Conservation (phyloP, 2,113 vertebrate genomes). For the Sminthopsis crassicaudata region DNA sequence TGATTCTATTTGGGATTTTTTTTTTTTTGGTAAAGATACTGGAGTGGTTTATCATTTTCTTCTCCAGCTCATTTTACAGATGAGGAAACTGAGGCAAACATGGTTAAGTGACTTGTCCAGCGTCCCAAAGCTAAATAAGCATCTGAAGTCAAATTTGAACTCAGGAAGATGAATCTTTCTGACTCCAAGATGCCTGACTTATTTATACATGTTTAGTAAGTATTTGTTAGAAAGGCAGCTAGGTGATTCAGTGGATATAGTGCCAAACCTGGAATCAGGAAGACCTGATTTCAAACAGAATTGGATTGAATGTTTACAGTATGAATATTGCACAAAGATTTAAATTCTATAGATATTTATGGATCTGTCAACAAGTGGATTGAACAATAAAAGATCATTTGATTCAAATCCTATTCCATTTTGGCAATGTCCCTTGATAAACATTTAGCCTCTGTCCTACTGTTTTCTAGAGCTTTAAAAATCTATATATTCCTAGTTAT, state of each 20-base stretch:
- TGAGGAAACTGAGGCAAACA: neutral
- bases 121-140: neutral
- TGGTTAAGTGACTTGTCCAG: neutral
- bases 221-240: neutral
- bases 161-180: neutral
- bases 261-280: neutral
- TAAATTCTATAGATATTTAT: neutral
- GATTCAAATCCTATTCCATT: neutral
- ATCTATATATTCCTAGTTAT: neutral
- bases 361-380: neutral
- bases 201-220: neutral
- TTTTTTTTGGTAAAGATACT: neutral
- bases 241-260: neutral
- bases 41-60: neutral
- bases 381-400: neutral
- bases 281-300: neutral
- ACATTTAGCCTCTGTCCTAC: neutral
- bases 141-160: neutral
- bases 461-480: conserved; percentile 10
- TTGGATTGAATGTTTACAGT: neutral
- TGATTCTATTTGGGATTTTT: neutral
- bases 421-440: neutral
- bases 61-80: neutral
- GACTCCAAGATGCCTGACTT: neutral
- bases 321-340: neutral